Conservation (phyloP, 2,113 vertebrate genomes). For the Callocephalon fimbriatum region DNA sequence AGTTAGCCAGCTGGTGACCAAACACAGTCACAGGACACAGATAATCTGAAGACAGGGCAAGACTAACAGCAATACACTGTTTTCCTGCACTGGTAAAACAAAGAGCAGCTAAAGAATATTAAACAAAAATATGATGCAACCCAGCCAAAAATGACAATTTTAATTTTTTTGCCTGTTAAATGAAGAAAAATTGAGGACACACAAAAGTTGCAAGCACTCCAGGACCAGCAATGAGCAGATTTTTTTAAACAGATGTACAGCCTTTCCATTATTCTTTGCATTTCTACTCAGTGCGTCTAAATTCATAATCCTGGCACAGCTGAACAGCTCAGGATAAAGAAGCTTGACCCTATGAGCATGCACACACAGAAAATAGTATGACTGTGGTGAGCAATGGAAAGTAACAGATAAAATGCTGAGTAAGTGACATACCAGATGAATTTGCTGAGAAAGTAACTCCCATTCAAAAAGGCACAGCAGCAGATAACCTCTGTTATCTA, state of each 20-base stretch:
- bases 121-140: not conserved
- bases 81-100: not conserved
- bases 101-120: not conserved
- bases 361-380: not conserved
- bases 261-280: not conserved
- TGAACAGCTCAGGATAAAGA: not conserved
- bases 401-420: not conserved
- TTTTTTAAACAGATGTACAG: not conserved
- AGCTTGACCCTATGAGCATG: fast-evolving
- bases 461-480: not conserved
- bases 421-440: not conserved
- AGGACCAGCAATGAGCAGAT: not conserved
- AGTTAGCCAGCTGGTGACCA: not conserved
- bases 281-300: not conserved
- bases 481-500: not conserved
- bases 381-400: not conserved
- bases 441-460: not conserved
- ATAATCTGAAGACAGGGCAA: not conserved
- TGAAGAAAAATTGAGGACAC: not conserved
- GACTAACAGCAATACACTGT: not conserved
- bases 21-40: not conserved
- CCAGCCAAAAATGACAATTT: not conserved
- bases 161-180: not conserved
- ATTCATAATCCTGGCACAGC: not conserved
- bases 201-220: not conserved